phyloP scores from a whole-genome alignment of 1,140 invertebrate genomes.

The Macrocentrus cingulum region DNA sequence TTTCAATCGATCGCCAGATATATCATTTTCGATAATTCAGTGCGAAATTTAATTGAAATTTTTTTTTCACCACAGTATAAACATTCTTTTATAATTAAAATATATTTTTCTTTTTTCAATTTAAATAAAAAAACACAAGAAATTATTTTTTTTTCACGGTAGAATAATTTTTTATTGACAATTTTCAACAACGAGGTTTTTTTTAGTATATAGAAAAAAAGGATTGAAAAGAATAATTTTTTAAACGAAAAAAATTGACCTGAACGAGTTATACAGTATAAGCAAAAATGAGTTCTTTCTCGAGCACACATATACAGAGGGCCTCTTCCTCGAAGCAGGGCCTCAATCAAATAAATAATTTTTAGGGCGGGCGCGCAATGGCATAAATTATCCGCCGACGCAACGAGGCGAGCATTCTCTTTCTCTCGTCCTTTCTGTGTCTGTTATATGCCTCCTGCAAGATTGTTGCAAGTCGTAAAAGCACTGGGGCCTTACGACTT shows the following conservation, averaged over 20 bases:
- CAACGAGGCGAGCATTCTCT: constrained; percentile 35
- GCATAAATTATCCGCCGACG: constrained; percentile 55
- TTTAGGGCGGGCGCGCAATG: constrained; percentile 45
- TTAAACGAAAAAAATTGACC: background rate
- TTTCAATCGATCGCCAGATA: too few species aligned
- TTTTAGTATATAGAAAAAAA: background rate
- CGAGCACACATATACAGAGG: background rate
- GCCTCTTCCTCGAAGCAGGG: constrained; percentile 16
- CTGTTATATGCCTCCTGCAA: background rate
- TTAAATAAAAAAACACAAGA: too few species aligned
- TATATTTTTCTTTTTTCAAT: too few species aligned
- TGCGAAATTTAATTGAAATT: too few species aligned
- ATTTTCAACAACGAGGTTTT: background rate
- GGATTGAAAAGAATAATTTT: background rate
- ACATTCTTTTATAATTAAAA: too few species aligned
- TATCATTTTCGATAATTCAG: too few species aligned
- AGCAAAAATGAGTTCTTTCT: background rate
- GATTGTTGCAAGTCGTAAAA: constrained; percentile 6
- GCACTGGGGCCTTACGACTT: too few species aligned
- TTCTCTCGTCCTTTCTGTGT: constrained; percentile 1
- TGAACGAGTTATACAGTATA: background rate
- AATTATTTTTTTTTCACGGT: too few species aligned
- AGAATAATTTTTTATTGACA: too few species aligned
- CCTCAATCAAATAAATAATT: constrained; percentile 51
- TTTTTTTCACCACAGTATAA: too few species aligned